Evolutionary conservation across 30 jellyfish, hydroid and myxozoan genomes (phyloP).

Genomic region (Hydra vulgaris): DNA sequence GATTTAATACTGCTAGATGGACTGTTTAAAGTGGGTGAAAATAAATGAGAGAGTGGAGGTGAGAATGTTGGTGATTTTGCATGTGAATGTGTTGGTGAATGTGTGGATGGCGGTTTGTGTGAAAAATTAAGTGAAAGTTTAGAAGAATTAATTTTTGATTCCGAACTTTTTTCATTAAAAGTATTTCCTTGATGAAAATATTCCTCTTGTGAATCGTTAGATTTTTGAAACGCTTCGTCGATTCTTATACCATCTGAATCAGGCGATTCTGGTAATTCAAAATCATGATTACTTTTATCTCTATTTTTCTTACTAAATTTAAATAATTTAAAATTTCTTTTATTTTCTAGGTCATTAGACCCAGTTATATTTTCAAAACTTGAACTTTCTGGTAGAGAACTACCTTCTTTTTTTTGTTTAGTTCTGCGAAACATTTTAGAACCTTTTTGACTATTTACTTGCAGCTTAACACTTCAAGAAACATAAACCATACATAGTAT

Average conservation of each 20-base stretch:
- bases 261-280: conserved; percentile 10
- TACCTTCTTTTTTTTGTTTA: no score
- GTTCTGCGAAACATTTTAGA: no score
- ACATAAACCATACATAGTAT: no score
- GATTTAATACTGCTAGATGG: no score
- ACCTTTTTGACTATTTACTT: no score
- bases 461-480: no score
- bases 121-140: no score
- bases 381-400: neutral
- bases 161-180: neutral
- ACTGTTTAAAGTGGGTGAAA: no score
- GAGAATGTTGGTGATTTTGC: no score
- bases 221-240: conserved; percentile 8
- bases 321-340: conserved; percentile 15
- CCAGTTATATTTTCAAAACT: neutral
- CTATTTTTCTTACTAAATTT: conserved; percentile 15
- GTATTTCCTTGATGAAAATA: neutral
- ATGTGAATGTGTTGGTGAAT: no score
- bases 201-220: neutral
- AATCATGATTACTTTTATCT: neutral
- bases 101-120: no score
- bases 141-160: neutral
- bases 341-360: neutral
- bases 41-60: no score
- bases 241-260: conserved; percentile 23